Evolutionary conservation across 2,888 invertebrate species (phyloP).

Genomic region (Troilus luridus): DNA sequence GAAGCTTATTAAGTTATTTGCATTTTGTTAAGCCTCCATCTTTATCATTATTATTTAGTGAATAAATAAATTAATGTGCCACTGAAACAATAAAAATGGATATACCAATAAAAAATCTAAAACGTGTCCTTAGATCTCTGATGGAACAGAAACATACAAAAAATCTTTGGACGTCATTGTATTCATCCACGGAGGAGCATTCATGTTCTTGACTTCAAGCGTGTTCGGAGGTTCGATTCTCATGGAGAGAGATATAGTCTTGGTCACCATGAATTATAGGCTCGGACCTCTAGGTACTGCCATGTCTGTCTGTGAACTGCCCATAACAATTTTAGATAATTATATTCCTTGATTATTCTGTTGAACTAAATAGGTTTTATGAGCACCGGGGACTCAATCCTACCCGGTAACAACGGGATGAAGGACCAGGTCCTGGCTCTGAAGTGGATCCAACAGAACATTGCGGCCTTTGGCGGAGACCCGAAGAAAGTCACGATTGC

Average conservation of each 20-base stretch:
- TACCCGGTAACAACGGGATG: constrained; percentile 81
- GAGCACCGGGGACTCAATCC: constrained; percentile 78
- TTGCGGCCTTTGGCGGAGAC: constrained; percentile 70
- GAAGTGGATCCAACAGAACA: constrained; percentile 76
- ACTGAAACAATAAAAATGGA: too few relatives aligned
- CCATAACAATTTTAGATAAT: neutral
- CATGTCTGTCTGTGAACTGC: neutral
- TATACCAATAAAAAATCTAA: neutral
- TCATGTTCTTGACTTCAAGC: constrained; percentile 65
- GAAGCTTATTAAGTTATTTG: too few relatives aligned
- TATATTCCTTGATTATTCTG: neutral
- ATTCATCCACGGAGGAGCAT: constrained; percentile 67
- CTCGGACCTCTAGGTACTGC: constrained; percentile 66
- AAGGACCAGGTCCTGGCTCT: constrained; percentile 82
- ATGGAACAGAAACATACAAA: neutral
- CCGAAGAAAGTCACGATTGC: constrained; percentile 77
- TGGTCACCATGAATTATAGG: constrained; percentile 67
- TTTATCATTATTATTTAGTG: too few relatives aligned
- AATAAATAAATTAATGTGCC: too few relatives aligned
- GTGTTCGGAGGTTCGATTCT: constrained; percentile 66
- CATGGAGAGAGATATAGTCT: constrained; percentile 66
- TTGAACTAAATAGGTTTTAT: constrained; percentile 74
- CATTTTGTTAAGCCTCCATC: too few relatives aligned
- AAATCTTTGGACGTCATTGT: constrained; percentile 64
- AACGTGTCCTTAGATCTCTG: neutral